A percentile compares a stretch with the other conserved stretches of the same genome.
These are phyloP conservation scores for Eupithecia subumbrata DNA, from an alignment of 2,888 invertebrate genomes.

Conservation along the genomic window DNA sequence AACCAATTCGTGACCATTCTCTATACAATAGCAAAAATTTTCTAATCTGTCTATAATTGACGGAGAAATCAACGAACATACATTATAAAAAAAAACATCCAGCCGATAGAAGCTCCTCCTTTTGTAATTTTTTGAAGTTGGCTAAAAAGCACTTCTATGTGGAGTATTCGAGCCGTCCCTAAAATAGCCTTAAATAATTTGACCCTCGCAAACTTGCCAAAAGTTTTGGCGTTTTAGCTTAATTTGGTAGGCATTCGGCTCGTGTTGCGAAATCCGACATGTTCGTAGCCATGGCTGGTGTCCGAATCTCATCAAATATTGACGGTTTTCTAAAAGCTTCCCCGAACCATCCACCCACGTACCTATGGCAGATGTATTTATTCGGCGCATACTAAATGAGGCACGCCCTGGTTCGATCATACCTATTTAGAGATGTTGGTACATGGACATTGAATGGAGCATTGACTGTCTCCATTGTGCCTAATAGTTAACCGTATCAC, in stretches of 20 bases:
- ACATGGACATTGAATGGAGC: slow-evolving; percentile 26
- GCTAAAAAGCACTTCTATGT: neutral
- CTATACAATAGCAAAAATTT: too few species aligned
- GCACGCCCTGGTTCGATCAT: slow-evolving; percentile 42
- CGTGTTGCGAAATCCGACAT: slow-evolving; percentile 44
- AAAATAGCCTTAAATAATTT: neutral
- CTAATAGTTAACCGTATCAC: slow-evolving; percentile 10
- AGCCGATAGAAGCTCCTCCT: too few species aligned
- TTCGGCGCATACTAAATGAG: slow-evolving; percentile 66
- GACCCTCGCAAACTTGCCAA: neutral
- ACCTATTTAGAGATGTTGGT: slow-evolving; percentile 22
- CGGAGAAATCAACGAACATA: too few species aligned
- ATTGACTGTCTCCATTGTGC: slow-evolving; percentile 29
- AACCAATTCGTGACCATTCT: too few species aligned
- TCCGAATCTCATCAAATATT: slow-evolving; percentile 81
- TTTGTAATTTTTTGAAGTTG: too few species aligned
- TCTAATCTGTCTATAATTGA: too few species aligned
- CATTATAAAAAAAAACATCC: too few species aligned
- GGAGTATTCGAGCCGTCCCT: neutral
- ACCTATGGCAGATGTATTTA: slow-evolving; percentile 54
- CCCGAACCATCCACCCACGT: slow-evolving; percentile 49
- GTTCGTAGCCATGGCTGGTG: slow-evolving; percentile 52
- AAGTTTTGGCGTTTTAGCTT: slow-evolving; percentile 6
- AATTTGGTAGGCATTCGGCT: slow-evolving; percentile 10
- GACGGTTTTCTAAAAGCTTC: slow-evolving; percentile 70